A percentile compares a stretch with the other conserved stretches of the same genome.
Conservation (phyloP, 1,140 invertebrate genomes). For the Drosophila quadrilineata region DNA sequence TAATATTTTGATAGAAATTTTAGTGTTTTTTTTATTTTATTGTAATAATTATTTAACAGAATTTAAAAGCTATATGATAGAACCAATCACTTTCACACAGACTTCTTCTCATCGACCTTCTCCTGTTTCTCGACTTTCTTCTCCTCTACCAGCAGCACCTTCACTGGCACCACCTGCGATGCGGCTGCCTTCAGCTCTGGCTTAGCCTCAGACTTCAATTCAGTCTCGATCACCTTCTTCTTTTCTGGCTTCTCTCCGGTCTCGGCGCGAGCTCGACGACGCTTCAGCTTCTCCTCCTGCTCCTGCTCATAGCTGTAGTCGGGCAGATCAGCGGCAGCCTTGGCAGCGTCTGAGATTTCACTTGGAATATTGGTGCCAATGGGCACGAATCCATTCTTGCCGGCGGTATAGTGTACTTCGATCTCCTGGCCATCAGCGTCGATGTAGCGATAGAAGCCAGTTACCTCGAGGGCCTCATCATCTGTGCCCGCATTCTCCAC, state of each 20-base stretch:
- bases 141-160: constrained; percentile 26
- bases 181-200: constrained; percentile 21
- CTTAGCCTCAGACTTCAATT: constrained; percentile 8
- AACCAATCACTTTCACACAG: constrained; percentile 3
- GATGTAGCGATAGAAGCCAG: constrained; percentile 84
- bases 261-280: constrained; percentile 54
- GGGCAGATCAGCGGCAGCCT: constrained; percentile 60
- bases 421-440: constrained; percentile 87
- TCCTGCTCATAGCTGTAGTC: constrained; percentile 47
- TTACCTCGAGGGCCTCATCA: constrained; percentile 60
- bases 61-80: constrained; percentile 14
- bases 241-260: constrained; percentile 7
- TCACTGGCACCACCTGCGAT: constrained; percentile 45
- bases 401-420: constrained; percentile 85
- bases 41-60: too few species aligned
- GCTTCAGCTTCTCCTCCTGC: constrained; percentile 23
- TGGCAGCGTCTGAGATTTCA: constrained; percentile 61
- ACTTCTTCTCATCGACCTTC: constrained; percentile 30
- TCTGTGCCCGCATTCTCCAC: constrained; percentile 61
- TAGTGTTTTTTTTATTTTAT: too few species aligned
- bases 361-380: constrained; percentile 83
- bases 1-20: too few species aligned
- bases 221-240: constrained; percentile 3
- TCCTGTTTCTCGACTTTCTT: constrained; percentile 29
- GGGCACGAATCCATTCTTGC: constrained; percentile 86